phyloP scores from a whole-genome alignment of 2,797 vertebrate genomes.

The Diplodus puntazzo region DNA sequence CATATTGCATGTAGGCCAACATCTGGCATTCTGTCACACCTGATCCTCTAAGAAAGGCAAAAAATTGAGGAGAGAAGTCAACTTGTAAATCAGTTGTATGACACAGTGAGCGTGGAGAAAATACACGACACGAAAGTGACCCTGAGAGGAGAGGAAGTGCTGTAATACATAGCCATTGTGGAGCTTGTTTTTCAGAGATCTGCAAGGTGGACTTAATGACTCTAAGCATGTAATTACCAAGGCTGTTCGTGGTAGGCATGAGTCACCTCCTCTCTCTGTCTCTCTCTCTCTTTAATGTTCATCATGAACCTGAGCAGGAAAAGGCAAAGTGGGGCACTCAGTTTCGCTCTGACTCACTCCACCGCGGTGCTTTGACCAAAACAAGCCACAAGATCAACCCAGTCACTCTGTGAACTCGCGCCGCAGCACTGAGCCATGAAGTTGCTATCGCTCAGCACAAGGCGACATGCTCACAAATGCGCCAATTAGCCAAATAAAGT shows the following conservation, averaged over 20 bases:
- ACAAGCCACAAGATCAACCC: constrained; percentile 56
- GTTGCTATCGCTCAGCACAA: neutral
- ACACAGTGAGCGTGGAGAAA: neutral
- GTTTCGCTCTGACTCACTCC: constrained; percentile 67
- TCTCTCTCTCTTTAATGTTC: constrained; percentile 29
- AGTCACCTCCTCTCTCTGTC: constrained; percentile 56
- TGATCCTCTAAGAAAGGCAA: constrained; percentile 34
- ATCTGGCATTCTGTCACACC: constrained; percentile 66
- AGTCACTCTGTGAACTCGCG: constrained; percentile 15
- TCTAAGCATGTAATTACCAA: constrained; percentile 59
- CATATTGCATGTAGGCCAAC: constrained; percentile 67
- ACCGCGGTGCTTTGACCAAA: constrained; percentile 54
- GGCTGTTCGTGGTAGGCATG: constrained; percentile 54
- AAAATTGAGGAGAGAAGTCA: constrained; percentile 1
- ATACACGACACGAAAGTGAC: neutral
- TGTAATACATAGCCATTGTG: constrained; percentile 4
- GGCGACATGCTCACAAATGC: neutral
- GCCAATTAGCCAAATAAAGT: neutral
- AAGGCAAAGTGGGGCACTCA: constrained; percentile 54
- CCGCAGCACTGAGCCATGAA: constrained; percentile 29
- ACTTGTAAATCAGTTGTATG: neutral
- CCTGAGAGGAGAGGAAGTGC: constrained; percentile 4
- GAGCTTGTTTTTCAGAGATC: constrained; percentile 44
- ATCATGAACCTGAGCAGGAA: constrained; percentile 50
- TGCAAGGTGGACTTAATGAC: constrained; percentile 66